phyloP scores from a whole-genome alignment of 1,140 invertebrate genomes.

The Formica exsecta region DNA sequence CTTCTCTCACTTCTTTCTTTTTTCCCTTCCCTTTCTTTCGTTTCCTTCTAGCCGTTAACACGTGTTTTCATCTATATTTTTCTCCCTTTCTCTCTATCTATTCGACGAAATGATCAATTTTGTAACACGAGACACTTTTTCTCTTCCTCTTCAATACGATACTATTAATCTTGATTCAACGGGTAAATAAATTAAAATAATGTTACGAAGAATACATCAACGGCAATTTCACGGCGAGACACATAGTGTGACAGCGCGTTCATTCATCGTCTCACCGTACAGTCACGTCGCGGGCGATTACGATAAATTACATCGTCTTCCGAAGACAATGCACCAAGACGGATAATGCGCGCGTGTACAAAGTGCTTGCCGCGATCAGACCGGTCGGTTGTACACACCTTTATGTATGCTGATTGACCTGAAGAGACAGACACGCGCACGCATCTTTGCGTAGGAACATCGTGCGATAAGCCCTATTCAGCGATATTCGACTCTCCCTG shows the following conservation, averaged over 20 bases:
- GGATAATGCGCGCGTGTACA: slow-evolving; percentile 15
- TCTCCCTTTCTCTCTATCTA: not conserved
- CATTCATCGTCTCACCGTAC: slow-evolving; percentile 58
- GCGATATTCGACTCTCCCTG: not conserved
- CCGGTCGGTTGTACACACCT: slow-evolving; percentile 38
- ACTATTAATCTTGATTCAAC: slow-evolving; percentile 39
- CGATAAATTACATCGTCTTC: slow-evolving; percentile 72
- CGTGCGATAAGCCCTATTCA: not conserved
- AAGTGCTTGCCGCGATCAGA: slow-evolving; percentile 34
- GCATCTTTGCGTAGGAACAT: slow-evolving; percentile 31
- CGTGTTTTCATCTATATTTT: slow-evolving; percentile 16
- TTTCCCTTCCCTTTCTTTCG: slow-evolving; percentile 29
- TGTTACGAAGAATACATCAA: not conserved
- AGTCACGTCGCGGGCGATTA: slow-evolving; percentile 67
- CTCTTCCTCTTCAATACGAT: not conserved
- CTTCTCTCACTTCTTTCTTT: slow-evolving; percentile 1
- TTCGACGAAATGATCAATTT: slow-evolving; percentile 28
- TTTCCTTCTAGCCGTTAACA: slow-evolving; percentile 11
- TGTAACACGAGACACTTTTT: not conserved
- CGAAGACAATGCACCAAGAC: slow-evolving; percentile 70
- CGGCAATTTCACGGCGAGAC: slow-evolving; percentile 45
- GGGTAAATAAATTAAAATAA: slow-evolving; percentile 9
- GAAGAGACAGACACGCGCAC: not conserved
- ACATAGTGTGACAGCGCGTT: slow-evolving; percentile 15
- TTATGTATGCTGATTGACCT: slow-evolving; percentile 47